phyloP scores from a whole-genome alignment of 2,113 vertebrate species.

The Strix uralensis region DNA sequence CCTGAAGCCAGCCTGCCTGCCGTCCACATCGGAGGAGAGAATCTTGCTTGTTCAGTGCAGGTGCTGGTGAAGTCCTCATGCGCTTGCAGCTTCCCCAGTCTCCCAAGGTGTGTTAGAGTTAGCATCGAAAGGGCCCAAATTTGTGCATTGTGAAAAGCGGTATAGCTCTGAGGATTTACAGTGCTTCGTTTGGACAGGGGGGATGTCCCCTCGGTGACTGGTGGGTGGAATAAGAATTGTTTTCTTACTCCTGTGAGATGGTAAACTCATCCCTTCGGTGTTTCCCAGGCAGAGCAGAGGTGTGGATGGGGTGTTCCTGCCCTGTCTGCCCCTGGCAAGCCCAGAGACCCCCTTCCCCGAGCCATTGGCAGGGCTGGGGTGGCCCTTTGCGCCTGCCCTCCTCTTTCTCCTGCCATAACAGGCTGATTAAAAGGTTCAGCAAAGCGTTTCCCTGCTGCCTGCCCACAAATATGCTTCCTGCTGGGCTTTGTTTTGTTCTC shows the following conservation, averaged over 20 bases:
- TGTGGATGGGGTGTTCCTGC: background rate
- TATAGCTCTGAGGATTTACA: background rate
- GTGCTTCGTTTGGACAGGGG: background rate
- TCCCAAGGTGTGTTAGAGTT: background rate
- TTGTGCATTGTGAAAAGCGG: too few species aligned
- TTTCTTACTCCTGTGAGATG: background rate
- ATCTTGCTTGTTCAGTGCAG: background rate
- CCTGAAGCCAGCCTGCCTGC: background rate
- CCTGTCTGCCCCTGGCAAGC: background rate
- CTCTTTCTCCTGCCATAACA: background rate
- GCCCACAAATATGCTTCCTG: background rate
- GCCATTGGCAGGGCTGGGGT: background rate
- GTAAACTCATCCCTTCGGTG: background rate
- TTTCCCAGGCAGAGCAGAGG: background rate
- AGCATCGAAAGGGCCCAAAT: background rate
- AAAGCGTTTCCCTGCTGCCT: background rate
- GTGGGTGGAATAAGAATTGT: background rate
- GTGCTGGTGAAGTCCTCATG: rapidly evolving
- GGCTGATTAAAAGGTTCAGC: background rate
- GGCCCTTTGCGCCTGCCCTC: background rate
- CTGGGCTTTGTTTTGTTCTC: background rate
- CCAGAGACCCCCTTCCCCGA: background rate
- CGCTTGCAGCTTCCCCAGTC: background rate
- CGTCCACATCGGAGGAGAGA: rapidly evolving
- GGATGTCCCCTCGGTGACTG: rapidly evolving